phyloP scores from a whole-genome alignment of 1,140 invertebrate species.

The Bombus vancouverensis region DNA sequence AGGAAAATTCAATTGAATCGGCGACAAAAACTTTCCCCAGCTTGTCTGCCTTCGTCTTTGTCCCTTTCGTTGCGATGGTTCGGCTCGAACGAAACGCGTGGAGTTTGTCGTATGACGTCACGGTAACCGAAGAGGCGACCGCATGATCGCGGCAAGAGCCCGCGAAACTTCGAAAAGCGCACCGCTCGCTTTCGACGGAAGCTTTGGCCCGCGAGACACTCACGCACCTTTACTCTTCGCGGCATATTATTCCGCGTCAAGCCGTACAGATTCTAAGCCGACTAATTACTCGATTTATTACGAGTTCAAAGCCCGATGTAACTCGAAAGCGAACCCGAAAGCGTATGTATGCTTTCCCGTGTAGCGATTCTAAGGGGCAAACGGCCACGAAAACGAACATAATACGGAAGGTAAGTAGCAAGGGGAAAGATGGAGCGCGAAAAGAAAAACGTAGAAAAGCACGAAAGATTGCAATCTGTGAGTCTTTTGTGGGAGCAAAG shows the following conservation, averaged over 20 bases:
- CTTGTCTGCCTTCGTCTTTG: no score
- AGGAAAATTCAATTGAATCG: not conserved
- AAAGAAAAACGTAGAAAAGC: not conserved
- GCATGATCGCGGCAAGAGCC: not conserved
- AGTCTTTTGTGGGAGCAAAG: not conserved
- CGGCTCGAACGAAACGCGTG: not conserved
- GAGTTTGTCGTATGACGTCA: not conserved
- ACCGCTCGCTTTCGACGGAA: not conserved
- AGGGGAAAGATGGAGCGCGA: no score
- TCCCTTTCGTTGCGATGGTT: no score
- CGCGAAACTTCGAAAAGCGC: conserved; percentile 30
- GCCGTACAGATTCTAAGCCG: not conserved
- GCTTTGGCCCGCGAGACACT: no score
- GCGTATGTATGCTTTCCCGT: not conserved
- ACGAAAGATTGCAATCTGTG: conserved; percentile 18
- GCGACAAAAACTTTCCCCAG: not conserved
- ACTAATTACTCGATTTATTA: conserved; percentile 2
- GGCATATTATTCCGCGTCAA: not conserved
- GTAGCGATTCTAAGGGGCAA: not conserved
- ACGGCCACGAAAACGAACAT: not conserved
- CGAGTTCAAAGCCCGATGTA: not conserved
- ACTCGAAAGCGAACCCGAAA: not conserved
- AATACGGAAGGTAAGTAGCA: not conserved
- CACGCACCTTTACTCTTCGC: no score
- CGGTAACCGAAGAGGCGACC: not conserved